Evolutionary conservation across 2,797 vertebrate species (phyloP).

Genomic region (Apogon hyalosoma): DNA sequence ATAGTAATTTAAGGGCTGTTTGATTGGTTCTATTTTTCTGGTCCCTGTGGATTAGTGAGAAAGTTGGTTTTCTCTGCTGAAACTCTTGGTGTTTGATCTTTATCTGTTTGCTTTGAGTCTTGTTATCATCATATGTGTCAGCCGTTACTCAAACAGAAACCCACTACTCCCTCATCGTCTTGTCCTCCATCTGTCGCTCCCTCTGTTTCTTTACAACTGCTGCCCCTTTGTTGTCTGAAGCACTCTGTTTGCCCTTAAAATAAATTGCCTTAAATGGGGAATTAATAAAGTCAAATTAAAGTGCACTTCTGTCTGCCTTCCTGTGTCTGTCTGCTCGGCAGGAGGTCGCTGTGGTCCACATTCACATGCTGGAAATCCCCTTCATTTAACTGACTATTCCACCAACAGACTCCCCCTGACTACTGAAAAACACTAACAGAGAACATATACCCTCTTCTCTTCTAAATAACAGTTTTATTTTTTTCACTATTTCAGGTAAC

Average conservation of each 20-base stretch:
- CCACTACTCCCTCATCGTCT: neutral
- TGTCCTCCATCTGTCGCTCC: neutral
- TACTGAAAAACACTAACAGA: constrained; percentile 28
- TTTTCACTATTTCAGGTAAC: constrained; percentile 8
- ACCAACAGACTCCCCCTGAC: constrained; percentile 38
- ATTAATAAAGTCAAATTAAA: constrained; percentile 27
- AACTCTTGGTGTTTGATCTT: too few species aligned
- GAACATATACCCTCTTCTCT: neutral
- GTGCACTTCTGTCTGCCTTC: constrained; percentile 18
- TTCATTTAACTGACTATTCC: constrained; percentile 51
- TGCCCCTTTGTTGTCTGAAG: constrained; percentile 36
- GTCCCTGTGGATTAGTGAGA: too few species aligned
- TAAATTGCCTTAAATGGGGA: constrained; percentile 21
- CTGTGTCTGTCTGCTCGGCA: constrained; percentile 20
- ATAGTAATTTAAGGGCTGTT: too few species aligned
- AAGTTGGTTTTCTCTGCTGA: too few species aligned
- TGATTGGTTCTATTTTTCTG: too few species aligned
- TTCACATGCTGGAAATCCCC: constrained; percentile 74
- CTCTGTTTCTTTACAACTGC: neutral
- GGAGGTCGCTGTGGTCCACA: constrained; percentile 46
- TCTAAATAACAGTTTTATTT: constrained; percentile 8
- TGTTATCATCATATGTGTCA: neutral
- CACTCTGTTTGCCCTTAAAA: constrained; percentile 23
- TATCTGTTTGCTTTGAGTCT: neutral
- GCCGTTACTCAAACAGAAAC: neutral